phyloP scores from a whole-genome alignment of 2,888 invertebrate species.

The Apodemia mormo region DNA sequence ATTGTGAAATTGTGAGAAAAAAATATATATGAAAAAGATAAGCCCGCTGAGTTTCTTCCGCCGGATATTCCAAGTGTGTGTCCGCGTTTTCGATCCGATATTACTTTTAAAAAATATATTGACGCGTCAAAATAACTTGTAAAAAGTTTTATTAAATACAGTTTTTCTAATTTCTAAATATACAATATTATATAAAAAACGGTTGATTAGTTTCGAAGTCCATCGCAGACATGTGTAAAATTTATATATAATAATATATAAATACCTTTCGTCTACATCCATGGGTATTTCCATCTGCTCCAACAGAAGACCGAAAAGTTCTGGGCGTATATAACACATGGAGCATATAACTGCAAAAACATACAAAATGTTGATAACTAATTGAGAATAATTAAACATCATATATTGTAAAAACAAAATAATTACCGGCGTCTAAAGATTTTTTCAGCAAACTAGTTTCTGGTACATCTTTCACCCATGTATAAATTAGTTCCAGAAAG shows the following conservation, averaged over 20 bases:
- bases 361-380: constrained; percentile 15
- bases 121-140: too few relatives aligned
- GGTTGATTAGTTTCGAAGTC: too few relatives aligned
- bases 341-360: constrained; percentile 86
- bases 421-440: constrained; percentile 87
- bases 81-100: too few relatives aligned
- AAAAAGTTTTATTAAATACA: too few relatives aligned
- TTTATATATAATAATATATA: not conserved
- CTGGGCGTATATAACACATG: constrained; percentile 91
- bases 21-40: too few relatives aligned
- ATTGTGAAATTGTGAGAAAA: too few relatives aligned
- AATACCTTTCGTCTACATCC: constrained; percentile 65
- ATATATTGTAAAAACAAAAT: not conserved
- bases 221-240: too few relatives aligned
- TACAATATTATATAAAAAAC: too few relatives aligned
- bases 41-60: too few relatives aligned
- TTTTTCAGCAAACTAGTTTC: constrained; percentile 89
- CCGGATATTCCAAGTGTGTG: too few relatives aligned
- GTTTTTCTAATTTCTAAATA: too few relatives aligned
- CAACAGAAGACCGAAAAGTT: constrained; percentile 87
- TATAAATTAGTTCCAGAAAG: constrained; percentile 88
- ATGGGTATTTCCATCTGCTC: constrained; percentile 86
- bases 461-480: constrained; percentile 88
- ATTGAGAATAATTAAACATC: not conserved
- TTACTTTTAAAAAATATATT: too few relatives aligned